Evolutionary conservation across 2,113 vertebrate species (phyloP).

Genomic region (Anoura caudifer): DNA sequence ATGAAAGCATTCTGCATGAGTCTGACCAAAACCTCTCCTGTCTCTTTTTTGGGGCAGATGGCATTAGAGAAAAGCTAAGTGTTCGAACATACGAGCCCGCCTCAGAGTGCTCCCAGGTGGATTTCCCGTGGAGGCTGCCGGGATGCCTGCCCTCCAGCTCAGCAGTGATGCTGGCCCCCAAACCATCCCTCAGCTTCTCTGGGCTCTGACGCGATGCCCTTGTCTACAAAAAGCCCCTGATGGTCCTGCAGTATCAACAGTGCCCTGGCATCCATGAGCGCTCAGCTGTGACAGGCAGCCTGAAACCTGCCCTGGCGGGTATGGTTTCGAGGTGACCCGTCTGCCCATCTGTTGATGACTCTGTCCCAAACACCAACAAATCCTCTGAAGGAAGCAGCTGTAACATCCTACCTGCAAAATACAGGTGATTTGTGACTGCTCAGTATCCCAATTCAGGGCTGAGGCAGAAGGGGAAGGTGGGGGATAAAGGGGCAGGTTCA

Average conservation of each 20-base stretch:
- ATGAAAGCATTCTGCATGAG: not conserved
- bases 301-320: not conserved
- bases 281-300: not conserved
- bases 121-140: not conserved
- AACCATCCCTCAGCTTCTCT: not conserved
- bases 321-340: not conserved
- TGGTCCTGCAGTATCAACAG: not conserved
- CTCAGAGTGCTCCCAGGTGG: not conserved
- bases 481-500: not conserved
- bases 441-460: not conserved
- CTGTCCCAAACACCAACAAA: not conserved
- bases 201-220: not conserved
- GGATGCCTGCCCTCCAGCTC: not conserved
- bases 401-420: not conserved
- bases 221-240: not conserved
- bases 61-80: not conserved
- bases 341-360: not conserved
- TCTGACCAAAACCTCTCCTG: not conserved
- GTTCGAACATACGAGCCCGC: not conserved
- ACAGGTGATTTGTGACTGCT: not conserved
- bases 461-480: not conserved
- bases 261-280: not conserved
- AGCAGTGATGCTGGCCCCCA: not conserved
- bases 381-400: not conserved
- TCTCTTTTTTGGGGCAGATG: conserved; percentile 38